phyloP scores from a whole-genome alignment of 1,140 invertebrate genomes.

The Drosophila nigromelanica region DNA sequence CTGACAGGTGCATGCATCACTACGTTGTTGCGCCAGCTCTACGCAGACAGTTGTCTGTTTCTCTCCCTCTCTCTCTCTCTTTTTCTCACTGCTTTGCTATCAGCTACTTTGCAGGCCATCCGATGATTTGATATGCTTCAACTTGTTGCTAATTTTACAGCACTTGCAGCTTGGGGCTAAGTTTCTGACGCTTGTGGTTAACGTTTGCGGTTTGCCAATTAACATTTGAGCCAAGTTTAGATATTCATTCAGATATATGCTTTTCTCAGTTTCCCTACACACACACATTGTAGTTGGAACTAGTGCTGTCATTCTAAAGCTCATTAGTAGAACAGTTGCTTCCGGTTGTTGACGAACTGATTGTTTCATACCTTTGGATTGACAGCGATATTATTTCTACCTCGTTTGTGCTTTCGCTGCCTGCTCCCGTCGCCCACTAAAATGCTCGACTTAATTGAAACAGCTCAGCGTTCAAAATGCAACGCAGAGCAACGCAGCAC shows the following conservation, averaged over 20 bases:
- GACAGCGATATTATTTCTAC: neutral
- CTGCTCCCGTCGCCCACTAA: neutral
- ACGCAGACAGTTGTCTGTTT: conserved; percentile 37
- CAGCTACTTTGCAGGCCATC: conserved; percentile 43
- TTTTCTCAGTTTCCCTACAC: no score
- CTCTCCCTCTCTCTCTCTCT: conserved; percentile 1
- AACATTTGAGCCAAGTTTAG: conserved; percentile 1
- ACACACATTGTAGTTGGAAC: neutral
- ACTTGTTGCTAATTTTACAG: conserved; percentile 30
- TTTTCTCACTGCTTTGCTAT: conserved; percentile 11
- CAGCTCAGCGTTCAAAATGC: conserved; percentile 23
- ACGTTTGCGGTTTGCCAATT: conserved; percentile 1
- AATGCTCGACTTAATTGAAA: conserved; percentile 52
- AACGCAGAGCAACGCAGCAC: conserved; percentile 12
- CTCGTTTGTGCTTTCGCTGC: neutral
- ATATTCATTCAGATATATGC: neutral
- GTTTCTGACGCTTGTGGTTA: neutral
- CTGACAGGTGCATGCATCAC: conserved; percentile 69
- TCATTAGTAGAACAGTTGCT: conserved; percentile 19
- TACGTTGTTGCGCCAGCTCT: conserved; percentile 67
- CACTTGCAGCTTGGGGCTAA: neutral
- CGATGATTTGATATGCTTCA: conserved; percentile 27
- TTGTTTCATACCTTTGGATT: neutral
- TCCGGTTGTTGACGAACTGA: neutral
- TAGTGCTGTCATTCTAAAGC: conserved; percentile 16